Base-by-base conservation (phyloP, 2,797 vertebrate genomes). In the Microcaecilia unicolor region DNA sequence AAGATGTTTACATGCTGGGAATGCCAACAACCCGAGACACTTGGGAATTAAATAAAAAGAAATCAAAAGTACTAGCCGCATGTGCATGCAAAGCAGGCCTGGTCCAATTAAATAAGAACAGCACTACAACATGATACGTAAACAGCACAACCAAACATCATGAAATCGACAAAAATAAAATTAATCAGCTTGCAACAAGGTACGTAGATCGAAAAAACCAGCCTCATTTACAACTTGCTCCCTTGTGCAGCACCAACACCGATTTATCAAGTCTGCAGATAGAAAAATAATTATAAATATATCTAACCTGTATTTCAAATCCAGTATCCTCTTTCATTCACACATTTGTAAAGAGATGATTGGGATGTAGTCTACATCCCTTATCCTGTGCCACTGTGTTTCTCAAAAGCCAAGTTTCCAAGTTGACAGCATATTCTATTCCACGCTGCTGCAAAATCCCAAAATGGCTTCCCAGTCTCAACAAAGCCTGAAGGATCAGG, bases 401-500 rank as follows among this genome's bases (percentile, higher is more conserved):
- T 38, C 34, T 19, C 22, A 12, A 33, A 11, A 18, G 15, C 25
- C 14, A 81, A 76, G 72, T 82, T 80, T 67, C 27, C 41, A 61
- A 64, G 74, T 61, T 61, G 65, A 51, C 33, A 41, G 51, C 35
- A 2, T 25, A 18, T 34, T 25, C 29, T 8, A 18, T 44, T 43
- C 38, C 55, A 47, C 74, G 77, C 76, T 62, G 70, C 61, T 74
- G 67, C 65, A 51, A 58, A 64, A 70, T 79, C 87, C 85, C 86
- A 93, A 93, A 90, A 93, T 92, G 91, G 91, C 90, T 88, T 83
- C 89, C 85, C 72, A 48, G 74, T 61, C 70, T 78, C 76, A 81
- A 90, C 86, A 88, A 89, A 89, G 86, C 84, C 86, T 81, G 76
- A 83, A 72, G 84, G 81, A 72, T 72, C 61, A 63, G 31, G 12